Evolutionary conservation across 64 coral and sea anemone species (phyloP).

Genomic region (Pocillopora damicornis): DNA sequence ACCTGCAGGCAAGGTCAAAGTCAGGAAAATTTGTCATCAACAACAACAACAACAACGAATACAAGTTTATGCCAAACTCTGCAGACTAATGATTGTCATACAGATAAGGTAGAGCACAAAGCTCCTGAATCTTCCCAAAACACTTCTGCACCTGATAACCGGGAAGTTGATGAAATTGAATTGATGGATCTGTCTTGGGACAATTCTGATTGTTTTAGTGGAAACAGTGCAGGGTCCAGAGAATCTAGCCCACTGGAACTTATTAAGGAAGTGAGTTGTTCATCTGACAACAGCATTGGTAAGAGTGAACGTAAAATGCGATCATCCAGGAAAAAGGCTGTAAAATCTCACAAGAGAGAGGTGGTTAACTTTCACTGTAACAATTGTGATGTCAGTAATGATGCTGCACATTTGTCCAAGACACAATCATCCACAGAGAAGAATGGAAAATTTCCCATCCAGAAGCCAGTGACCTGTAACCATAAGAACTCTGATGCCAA

Average conservation of each 20-base stretch:
- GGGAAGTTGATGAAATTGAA: background rate
- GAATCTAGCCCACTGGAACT: background rate
- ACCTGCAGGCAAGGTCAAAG: too few relatives aligned
- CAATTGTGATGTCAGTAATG: background rate
- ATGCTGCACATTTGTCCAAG: background rate
- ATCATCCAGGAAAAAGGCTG: too few relatives aligned
- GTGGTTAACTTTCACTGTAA: background rate
- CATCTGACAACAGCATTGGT: background rate
- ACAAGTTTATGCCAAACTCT: background rate
- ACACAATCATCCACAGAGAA: background rate
- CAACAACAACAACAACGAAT: too few relatives aligned
- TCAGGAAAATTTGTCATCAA: too few relatives aligned
- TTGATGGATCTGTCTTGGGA: background rate
- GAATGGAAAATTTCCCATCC: background rate
- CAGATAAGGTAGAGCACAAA: background rate
- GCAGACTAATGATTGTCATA: background rate
- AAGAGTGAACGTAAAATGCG: background rate
- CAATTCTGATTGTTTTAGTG: background rate
- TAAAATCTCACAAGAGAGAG: too few relatives aligned
- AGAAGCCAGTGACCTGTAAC: background rate
- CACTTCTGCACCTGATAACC: background rate
- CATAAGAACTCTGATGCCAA: background rate
- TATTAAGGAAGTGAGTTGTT: background rate
- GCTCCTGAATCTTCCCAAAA: background rate
- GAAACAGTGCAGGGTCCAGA: background rate